These are phyloP conservation scores for Hypomecis atomaria DNA, from an alignment of 2,888 invertebrate species.

Conservation along the genomic window DNA sequence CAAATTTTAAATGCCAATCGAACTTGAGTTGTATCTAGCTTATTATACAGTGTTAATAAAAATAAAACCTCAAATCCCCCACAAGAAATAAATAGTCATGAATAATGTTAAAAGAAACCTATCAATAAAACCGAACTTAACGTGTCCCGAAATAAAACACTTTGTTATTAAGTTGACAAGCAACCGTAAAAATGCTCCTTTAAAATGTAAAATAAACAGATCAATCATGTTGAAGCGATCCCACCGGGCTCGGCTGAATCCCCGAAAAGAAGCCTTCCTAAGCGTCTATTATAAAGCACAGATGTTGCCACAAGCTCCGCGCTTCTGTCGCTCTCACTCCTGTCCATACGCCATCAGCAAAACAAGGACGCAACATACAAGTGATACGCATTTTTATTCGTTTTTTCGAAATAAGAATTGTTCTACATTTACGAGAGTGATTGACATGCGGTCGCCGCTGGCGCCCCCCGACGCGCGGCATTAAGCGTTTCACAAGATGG, in stretches of 20 bases:
- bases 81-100: constrained; percentile 64
- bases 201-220: constrained; percentile 85
- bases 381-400: constrained; percentile 78
- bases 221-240: constrained; percentile 84
- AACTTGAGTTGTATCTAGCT: constrained; percentile 4
- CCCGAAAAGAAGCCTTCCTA: constrained; percentile 84
- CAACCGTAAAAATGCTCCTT: constrained; percentile 85
- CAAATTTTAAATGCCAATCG: constrained; percentile 26
- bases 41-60: constrained; percentile 48
- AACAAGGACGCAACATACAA: constrained; percentile 73
- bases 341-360: constrained; percentile 44
- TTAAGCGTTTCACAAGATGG: constrained; percentile 80
- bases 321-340: constrained; percentile 64
- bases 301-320: constrained; percentile 77
- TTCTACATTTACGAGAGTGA: constrained; percentile 82
- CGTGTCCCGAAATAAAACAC: constrained; percentile 82
- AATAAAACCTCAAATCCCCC: constrained; percentile 56
- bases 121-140: constrained; percentile 83
- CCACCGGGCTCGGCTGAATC: constrained; percentile 79
- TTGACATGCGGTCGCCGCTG: constrained; percentile 82
- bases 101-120: constrained; percentile 80
- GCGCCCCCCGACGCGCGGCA: constrained; percentile 77
- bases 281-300: constrained; percentile 83
- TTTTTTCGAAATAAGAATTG: constrained; percentile 83
- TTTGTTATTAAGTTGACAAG: constrained; percentile 85